Evolutionary conservation across 2,797 vertebrate genomes (phyloP), one percentile per base, ranked within the genome.

Genomic region (Columba guinea): DNA sequence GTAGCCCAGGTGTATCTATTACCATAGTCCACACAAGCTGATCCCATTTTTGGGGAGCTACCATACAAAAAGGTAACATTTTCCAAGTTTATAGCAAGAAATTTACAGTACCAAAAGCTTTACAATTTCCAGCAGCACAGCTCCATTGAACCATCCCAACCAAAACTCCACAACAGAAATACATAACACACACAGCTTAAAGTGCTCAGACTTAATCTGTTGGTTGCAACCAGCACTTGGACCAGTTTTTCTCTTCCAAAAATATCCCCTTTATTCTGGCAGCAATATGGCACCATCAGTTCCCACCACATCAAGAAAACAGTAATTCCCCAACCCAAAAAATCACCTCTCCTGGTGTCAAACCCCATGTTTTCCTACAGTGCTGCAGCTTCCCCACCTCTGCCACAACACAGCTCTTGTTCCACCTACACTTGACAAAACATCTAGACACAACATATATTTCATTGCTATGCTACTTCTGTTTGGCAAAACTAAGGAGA

Each of bases 1-100:
- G 14, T 26, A 70, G 6, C 21, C 23, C 44, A 34, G n/a, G 24
- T 39, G 18, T 7, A 32, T 14, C 53, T 46, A 35, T 24, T 13
- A 9, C 3, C 4, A 24, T 1, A n/a, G 4, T 1, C n/a, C 9
- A 1, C 0, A 18, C 7, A 7, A 64, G 22, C 28, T 84, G n/a
- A 52, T 3, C 8, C 7, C 26, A 21, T 14, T 46, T 63, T 24
- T 22, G 37, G 13, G 4, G 34, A 41, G 9, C 0, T 26, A 13
- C 18, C 14, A 7, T 5, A 39, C 26, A 37, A 82, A 84, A 63
- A 65, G 6, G 4, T 22, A 3, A 19, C 7, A 0, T 18, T 49
- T 49, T 39, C 11, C 12, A 35, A 19, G 7, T 24, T 41, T 32
- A 21, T 2, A 10, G 2, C 30, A 55, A 60, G 7, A 51, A 8